Evolutionary conservation across 2,797 vertebrate species (phyloP).

Genomic region (Microctenopoma lineatum): DNA sequence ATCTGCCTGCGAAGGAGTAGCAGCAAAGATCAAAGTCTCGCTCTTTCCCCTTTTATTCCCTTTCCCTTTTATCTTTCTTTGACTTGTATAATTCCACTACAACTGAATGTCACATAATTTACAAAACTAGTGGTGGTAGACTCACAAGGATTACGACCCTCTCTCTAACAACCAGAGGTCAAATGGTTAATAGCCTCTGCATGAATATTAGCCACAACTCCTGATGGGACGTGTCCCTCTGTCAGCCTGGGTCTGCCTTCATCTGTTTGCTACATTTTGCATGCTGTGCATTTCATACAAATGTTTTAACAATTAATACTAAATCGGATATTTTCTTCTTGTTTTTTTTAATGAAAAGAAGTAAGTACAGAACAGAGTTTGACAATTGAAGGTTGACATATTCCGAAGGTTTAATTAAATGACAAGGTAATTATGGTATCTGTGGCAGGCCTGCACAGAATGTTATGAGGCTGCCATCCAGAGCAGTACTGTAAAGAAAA

Average conservation of each 20-base stretch:
- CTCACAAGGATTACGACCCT: slow-evolving; percentile 24
- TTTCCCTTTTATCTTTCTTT: slow-evolving; percentile 24
- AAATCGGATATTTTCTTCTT: too few relatives aligned
- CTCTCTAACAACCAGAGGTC: slow-evolving; percentile 21
- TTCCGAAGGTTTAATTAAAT: too few relatives aligned
- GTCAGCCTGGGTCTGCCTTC: not conserved
- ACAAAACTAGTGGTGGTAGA: slow-evolving; percentile 13
- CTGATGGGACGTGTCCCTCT: not conserved
- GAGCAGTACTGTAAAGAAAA: not conserved
- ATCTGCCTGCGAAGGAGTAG: slow-evolving; percentile 2
- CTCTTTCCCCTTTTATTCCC: slow-evolving; percentile 13
- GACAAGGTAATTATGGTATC: too few relatives aligned
- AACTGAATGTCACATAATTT: slow-evolving; percentile 20
- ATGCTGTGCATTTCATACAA: too few relatives aligned
- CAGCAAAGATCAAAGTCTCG: slow-evolving; percentile 30
- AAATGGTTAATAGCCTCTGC: slow-evolving; percentile 11
- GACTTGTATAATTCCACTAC: slow-evolving; percentile 14
- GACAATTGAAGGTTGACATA: too few relatives aligned
- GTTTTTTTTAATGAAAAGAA: too few relatives aligned
- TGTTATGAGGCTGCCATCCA: too few relatives aligned
- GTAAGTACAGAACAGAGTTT: too few relatives aligned
- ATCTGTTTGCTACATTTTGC: too few relatives aligned
- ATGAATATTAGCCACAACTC: not conserved
- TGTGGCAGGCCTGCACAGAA: too few relatives aligned
- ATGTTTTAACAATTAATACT: too few relatives aligned